A percentile compares a stretch with the other conserved stretches of the same genome.
Evolutionary conservation across 2,888 invertebrate species (phyloP).

Genomic region (Dusona sp.): DNA sequence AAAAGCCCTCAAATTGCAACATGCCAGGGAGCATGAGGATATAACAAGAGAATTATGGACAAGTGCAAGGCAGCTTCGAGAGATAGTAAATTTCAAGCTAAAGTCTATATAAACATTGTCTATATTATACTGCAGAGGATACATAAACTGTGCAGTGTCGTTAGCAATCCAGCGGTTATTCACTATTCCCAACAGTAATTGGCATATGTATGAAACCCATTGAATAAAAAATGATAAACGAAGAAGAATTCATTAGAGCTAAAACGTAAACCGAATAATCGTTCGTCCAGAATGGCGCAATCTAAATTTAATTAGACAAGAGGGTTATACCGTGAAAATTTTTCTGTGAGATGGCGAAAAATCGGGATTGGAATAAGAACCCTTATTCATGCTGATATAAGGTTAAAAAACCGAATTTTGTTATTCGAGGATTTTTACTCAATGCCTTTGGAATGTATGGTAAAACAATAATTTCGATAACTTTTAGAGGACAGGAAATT

Average conservation of each 20-base stretch:
- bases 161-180: constrained; percentile 4
- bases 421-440: background rate
- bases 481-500: too few relatives aligned
- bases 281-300: background rate
- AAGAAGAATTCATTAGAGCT: background rate
- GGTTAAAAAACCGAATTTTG: background rate
- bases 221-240: constrained; percentile 18
- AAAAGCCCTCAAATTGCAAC: constrained; percentile 21
- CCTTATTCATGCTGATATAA: background rate
- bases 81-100: constrained; percentile 44
- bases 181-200: constrained; percentile 7
- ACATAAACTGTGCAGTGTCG: constrained; percentile 4
- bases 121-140: constrained; percentile 13
- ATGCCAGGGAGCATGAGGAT: constrained; percentile 9
- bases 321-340: background rate
- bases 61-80: constrained; percentile 11
- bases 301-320: constrained; percentile 1
- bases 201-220: constrained; percentile 11
- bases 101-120: constrained; percentile 11
- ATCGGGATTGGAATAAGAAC: background rate
- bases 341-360: background rate
- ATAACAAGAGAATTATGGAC: constrained; percentile 30
- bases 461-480: background rate
- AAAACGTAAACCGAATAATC: background rate
- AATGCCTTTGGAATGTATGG: background rate